Evolutionary conservation across 2,113 vertebrate species (phyloP), one percentile per base, ranked within the genome.

Genomic region (Mionectes macconnelli): DNA sequence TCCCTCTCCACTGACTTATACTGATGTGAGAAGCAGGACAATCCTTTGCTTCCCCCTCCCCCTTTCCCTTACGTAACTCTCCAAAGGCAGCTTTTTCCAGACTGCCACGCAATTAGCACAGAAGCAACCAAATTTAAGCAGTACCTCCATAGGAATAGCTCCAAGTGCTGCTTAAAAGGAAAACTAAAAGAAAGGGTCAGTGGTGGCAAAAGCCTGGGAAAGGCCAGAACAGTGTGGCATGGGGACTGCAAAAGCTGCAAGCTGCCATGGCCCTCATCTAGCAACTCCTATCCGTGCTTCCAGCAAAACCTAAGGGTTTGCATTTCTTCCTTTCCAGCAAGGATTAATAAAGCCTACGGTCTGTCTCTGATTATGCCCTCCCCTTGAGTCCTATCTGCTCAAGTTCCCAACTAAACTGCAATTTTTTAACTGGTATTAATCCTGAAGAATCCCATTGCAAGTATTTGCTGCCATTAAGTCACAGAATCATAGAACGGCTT

Each of bases 21-120:
- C 44, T 47, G 80, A 96, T 6, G 18, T 4, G 21, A 89, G 83
- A 96, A 93, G 73, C 96, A 95, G 80, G 86, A 90, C 92, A 84
- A 87, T 55, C 53, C 49, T 82, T 81, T 76, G 69, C 62, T 94
- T 79, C 35, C 12, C 31, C 53, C 7, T 28, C 52, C 47, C 12
- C 40, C 23, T 67, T 9, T 8, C 14, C 12, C 10, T 94, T 94
- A 96, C 0, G 0, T 82, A 96, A 95, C 35, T 89, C 88, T 86
- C 85, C 14, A 3, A 93, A 89, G 92, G 68, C 5, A 2, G 37
- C 45, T 62, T 93, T 89, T 94, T 96, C 73, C 88, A 92, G 80
- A 72, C 69, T 89, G 73, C 76, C 73, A 93, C 63, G 88, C 82
- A 93, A 95, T 88, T 94, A 95, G 57, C 72, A 88, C 44, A 91